Conservation (phyloP, 2,113 vertebrate genomes). For the Sander lucioperca region DNA sequence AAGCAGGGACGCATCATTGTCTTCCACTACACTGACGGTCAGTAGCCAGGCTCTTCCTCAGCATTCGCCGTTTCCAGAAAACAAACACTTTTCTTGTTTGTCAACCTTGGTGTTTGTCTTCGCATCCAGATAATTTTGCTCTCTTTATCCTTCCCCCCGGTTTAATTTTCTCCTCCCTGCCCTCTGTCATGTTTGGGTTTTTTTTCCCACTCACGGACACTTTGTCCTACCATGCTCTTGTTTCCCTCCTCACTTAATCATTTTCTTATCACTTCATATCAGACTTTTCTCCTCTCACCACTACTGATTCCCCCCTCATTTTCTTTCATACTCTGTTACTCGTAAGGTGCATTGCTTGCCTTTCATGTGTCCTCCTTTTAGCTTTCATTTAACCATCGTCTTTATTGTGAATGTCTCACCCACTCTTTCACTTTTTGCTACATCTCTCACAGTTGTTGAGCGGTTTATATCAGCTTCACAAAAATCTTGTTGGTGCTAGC, state of each 20-base stretch:
- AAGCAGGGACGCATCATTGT: conserved; percentile 98
- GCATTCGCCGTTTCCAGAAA: conserved; percentile 1
- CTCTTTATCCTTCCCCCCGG: conserved; percentile 32
- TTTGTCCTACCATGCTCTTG: conserved; percentile 50
- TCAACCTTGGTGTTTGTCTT: conserved; percentile 16
- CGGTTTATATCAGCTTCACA: neutral
- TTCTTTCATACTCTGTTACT: conserved; percentile 35
- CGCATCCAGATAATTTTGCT: conserved; percentile 16
- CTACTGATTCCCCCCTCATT: conserved; percentile 48
- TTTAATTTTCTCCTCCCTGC: conserved; percentile 39
- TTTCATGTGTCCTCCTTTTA: conserved; percentile 42
- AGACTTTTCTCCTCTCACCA: conserved; percentile 32
- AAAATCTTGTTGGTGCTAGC: conserved; percentile 13
- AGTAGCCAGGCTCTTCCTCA: conserved; percentile 55
- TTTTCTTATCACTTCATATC: conserved; percentile 71
- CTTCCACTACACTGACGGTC: conserved; percentile 98
- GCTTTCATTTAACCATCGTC: conserved; percentile 8
- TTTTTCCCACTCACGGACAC: conserved; percentile 17
- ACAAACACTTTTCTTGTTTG: conserved; percentile 19
- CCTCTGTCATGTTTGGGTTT: conserved; percentile 14
- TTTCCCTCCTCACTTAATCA: conserved; percentile 69
- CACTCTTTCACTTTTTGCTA: conserved; percentile 2
- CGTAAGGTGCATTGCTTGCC: conserved; percentile 44
- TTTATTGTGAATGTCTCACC: neutral
- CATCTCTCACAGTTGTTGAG: conserved; percentile 8